Percentiles rank a stretch among this genome's conserved stretches.
Conservation (phyloP, 2,113 vertebrate species). For the Gallinago media region DNA sequence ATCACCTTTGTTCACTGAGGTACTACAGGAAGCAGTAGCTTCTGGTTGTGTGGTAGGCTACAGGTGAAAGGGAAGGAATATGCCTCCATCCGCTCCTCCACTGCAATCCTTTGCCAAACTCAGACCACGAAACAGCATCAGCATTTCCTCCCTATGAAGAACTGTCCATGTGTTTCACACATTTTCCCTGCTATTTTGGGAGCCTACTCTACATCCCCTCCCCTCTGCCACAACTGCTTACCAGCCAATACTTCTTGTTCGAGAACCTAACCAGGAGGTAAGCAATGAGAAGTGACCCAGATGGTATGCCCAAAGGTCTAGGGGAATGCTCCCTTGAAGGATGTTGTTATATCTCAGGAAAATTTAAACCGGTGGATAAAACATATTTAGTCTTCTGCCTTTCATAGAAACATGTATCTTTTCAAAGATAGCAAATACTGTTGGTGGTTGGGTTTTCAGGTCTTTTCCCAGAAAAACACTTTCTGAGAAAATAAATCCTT, state of each 20-base stretch:
- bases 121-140: background rate
- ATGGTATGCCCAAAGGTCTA: background rate
- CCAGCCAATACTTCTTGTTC: background rate
- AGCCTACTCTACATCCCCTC: background rate
- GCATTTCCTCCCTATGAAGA: background rate
- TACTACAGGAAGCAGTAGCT: background rate
- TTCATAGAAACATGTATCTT: background rate
- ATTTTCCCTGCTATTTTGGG: background rate
- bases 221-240: background rate
- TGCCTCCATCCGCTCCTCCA: background rate
- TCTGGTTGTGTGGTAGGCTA: background rate
- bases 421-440: background rate
- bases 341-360: background rate
- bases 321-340: background rate
- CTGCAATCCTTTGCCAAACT: background rate
- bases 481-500: background rate
- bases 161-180: background rate
- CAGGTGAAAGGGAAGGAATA: background rate
- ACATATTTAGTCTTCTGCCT: background rate
- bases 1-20: background rate
- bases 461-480: background rate
- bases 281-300: background rate
- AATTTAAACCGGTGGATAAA: background rate
- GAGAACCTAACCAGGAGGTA: background rate
- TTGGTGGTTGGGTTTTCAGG: accelerated